Conservation (phyloP, 2,797 vertebrate genomes). For the Hyperoplus immaculatus region DNA sequence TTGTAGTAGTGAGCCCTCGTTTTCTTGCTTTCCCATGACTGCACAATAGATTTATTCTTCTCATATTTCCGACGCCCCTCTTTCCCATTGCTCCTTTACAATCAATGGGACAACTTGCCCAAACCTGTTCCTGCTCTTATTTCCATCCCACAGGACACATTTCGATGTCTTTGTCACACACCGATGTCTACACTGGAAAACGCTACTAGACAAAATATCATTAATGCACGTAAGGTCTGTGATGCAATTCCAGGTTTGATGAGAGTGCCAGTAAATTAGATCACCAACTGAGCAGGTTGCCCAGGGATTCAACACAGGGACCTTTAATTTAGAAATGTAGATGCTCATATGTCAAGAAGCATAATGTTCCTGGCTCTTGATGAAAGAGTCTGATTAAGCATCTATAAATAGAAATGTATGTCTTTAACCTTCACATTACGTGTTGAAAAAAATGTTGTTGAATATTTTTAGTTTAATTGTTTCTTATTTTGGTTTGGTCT, state of each 20-base stretch:
- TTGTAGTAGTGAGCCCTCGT: conserved; percentile 65
- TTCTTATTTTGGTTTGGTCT: not conserved
- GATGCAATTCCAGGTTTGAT: conserved; percentile 44
- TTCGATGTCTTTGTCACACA: conserved; percentile 12
- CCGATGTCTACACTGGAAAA: conserved; percentile 19
- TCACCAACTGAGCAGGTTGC: conserved; percentile 22
- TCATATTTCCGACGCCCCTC: conserved; percentile 73
- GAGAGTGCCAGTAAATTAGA: conserved; percentile 65
- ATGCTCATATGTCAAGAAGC: conserved; percentile 13
- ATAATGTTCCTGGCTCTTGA: not conserved
- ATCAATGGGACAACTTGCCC: conserved; percentile 60
- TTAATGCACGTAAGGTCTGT: conserved; percentile 36
- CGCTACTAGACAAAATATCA: conserved; percentile 16
- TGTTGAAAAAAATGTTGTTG: too few species aligned
- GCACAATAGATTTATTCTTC: conserved; percentile 80
- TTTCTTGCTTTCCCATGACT: conserved; percentile 76
- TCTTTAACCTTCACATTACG: not conserved
- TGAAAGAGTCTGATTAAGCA: not conserved
- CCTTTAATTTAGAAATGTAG: conserved; percentile 35
- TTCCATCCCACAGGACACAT: conserved; percentile 46
- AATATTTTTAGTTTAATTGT: too few species aligned
- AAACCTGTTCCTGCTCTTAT: conserved; percentile 50
- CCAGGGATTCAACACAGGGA: conserved; percentile 6
- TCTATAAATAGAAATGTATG: not conserved
- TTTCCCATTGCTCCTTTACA: conserved; percentile 60